Base-by-base conservation (phyloP, 2,797 vertebrate genomes). In the Ataeniobius toweri region DNA sequence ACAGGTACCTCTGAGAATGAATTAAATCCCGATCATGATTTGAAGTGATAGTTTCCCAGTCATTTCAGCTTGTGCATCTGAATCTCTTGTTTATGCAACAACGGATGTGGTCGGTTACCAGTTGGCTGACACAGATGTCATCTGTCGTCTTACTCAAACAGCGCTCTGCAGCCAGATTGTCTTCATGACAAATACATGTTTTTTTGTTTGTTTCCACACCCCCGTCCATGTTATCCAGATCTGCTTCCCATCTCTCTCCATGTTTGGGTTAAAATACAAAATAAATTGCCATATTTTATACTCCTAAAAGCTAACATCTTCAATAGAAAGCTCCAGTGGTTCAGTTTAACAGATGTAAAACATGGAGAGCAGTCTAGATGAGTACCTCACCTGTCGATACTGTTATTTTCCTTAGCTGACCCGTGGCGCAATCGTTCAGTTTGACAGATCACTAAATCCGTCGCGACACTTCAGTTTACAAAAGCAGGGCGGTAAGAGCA, bases 81-180 rank as follows among this genome's bases (percentile, higher is more conserved):
- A 84, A 26, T 26, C n/a, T 76, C 71, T 75, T 71, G 3, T 71
- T 73, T 36, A 39, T 36, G 53, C 73, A 36, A 71, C 2, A 7
- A 55, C 84, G 90, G 91, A 92, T 90, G 91, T 90, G 91, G 89
- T 89, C 68, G 72, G n/a, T 0, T 78, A 82, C 76, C 82, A 78
- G 79, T 86, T 80, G 72, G 24, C 12, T 75, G 50, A 18, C 5
- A 65, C 59, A 80, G 72, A 77, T 81, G 80, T 70, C 68, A 75
- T 50, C 3, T 71, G 20, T 18, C 0, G 3, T 56, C 12, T 79
- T 31, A 74, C 55, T 75, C 67, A 82, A 12, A 56, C 18, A 7
- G 13, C 50, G 56, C 18, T 39, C 53, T 74, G 50, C 48, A 69
- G 31, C 36, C 74, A 67, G n/a, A 74, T 41, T 75, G 10, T 55